Evolutionary conservation across 1,140 invertebrate genomes (phyloP), one percentile per base, ranked within the genome.

Genomic region (Drosophila simulans): DNA sequence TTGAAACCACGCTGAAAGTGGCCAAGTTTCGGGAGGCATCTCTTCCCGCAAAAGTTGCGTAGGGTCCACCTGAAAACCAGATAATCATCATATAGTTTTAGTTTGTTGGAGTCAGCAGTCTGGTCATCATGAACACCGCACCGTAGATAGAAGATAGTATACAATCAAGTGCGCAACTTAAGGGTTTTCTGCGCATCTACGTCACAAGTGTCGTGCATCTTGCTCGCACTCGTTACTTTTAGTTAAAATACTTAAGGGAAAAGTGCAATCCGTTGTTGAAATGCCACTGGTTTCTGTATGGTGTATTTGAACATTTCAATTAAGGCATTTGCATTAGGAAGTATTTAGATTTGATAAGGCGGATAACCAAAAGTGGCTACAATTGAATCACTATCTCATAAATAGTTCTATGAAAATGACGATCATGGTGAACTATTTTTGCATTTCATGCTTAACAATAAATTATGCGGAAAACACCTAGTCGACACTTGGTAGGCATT

Each of bases 21-120:
- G 98, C 98, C 51, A 99, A 93, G 34, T 97, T 97, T 92, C 98
- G 94, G 4, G 98, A 98, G 37, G 98, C 98, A 95, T 99, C 98
- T 78, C 95, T 94, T n/a, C 98, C 98, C 74, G 97, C 98, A 93
- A 99, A 99, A 13, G 96, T 95, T 68, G 96, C 95, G 94, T 99
- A 99, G 40, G 98, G 97, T 51, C 97, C 98, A 92, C 96, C 72
- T 75, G n/a, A n/a, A 37, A 17, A 3, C 4, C 12, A 56, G 25
- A 31, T 15, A 27, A 27, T 27, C 15, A 13, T 34, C 7, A 8
- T 31, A 22, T 22, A 22, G 20, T 22, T 22, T 22, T 0, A 49
- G 11, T 27, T 49, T 8, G 22, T 27, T 27, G 22, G 3, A 3
- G 2, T 27, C 4, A 27, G 22, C 7, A n/a, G 25, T 22, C 11